Evolutionary conservation across 1,140 invertebrate genomes (phyloP), one percentile per base, ranked within the genome.

Genomic region (Heliconius himera): DNA sequence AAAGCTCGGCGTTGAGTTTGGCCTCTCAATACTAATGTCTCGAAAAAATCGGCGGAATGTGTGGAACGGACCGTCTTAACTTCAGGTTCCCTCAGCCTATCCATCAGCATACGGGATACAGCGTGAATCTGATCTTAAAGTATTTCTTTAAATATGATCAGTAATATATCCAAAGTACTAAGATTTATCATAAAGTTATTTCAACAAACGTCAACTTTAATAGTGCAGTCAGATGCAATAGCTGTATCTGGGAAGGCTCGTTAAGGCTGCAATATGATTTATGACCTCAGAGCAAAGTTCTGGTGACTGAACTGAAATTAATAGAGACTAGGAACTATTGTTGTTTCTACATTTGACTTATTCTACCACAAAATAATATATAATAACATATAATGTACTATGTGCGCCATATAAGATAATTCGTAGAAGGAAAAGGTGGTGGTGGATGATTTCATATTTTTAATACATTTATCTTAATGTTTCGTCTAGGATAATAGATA

Each of bases 191-290:
- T 66, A 66, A 66, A 66, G 60, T 66, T 66, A 66, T 29, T 66
- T 66, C 60, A 66, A 66, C 60, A 74, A 74, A 74, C 54, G 73
- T 74, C 73, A 74, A 74, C 33, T 56, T 60, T 74, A 74, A 74
- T 74, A 74, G 73, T 74, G 73, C 60, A 74, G 73, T 74, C 73
- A 56, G 16, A 56, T 33, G 73, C 73, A 74, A 66, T 66, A 66
- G 60, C 60, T 66, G 60, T 66, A 66, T 66, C 60, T 29, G 60
- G 29, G 60, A 66, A 13, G 60, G 60, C 60, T 66, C 60, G 60
- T 66, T 66, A 66, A 29, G 11, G 60, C 60, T 66, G 60, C 60
- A 29, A 66, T 29, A 29, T 29, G 60, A 66, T 66, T 29, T 66
- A 66, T 66, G 60, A 66, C 60, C 4, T 26, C 60, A 26, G 60